These are phyloP conservation scores for Copidosoma floridanum DNA, from an alignment of 1,140 invertebrate species.

Conservation along the genomic window DNA sequence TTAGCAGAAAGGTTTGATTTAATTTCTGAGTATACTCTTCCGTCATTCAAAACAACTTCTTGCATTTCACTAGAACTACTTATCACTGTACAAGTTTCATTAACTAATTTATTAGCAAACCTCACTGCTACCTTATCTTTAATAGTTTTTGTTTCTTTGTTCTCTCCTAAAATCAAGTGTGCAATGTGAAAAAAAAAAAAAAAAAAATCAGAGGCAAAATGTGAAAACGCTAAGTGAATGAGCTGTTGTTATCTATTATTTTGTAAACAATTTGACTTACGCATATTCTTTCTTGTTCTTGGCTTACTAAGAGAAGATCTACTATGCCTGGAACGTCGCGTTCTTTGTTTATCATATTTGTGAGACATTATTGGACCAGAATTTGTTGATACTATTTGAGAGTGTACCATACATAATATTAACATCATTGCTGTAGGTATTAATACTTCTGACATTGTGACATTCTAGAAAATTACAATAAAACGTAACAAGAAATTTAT, in stretches of 20 bases:
- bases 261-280: conserved; percentile 24
- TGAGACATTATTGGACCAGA: conserved; percentile 46
- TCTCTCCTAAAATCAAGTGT: conserved; percentile 34
- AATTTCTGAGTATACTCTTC: neutral
- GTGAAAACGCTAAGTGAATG: no score
- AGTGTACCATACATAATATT: conserved; percentile 81
- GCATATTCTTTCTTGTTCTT: conserved; percentile 44
- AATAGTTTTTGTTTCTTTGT: conserved; percentile 48
- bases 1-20: conserved; percentile 3
- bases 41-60: neutral
- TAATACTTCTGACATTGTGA: conserved; percentile 66
- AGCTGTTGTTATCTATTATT: neutral
- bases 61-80: neutral
- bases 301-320: conserved; percentile 46
- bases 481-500: no score
- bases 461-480: conserved; percentile 47
- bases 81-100: conserved; percentile 31
- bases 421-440: conserved; percentile 80
- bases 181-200: no score
- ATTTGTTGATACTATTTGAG: conserved; percentile 83
- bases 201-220: no score
- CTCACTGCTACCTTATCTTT: conserved; percentile 47
- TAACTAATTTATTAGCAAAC: conserved; percentile 50
- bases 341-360: conserved; percentile 42
- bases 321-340: conserved; percentile 41